Conservation (phyloP, 1,140 invertebrate species). For the Delia radicum region DNA sequence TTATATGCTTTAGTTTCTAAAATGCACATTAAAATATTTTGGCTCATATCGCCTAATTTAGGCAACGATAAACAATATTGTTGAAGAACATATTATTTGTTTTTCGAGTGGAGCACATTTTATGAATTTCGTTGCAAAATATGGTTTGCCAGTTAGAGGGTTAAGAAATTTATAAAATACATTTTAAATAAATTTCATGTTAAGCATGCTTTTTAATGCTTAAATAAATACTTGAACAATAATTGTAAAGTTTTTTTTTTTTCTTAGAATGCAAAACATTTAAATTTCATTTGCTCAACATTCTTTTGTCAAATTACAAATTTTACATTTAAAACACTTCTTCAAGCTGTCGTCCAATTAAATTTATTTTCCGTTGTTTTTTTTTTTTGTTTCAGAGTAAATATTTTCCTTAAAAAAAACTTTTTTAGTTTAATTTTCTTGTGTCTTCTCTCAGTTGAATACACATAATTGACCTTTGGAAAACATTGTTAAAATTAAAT, state of each 20-base stretch:
- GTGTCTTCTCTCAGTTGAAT: not conserved
- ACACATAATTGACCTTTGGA: slow-evolving; percentile 3
- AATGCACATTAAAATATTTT: too few relatives aligned
- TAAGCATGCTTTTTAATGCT: not conserved
- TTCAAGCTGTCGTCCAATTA: not conserved
- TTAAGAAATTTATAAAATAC: too few relatives aligned
- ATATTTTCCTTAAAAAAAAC: not conserved
- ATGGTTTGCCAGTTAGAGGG: too few relatives aligned
- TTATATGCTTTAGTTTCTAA: too few relatives aligned
- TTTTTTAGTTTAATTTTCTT: not conserved
- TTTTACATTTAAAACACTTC: not conserved
- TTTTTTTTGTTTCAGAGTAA: not conserved
- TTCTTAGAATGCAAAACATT: too few relatives aligned
- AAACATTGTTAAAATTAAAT: not conserved
- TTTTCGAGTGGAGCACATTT: too few relatives aligned
- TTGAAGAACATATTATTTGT: too few relatives aligned
- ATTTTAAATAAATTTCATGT: not conserved
- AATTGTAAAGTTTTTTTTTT: not conserved
- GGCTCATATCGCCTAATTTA: too few relatives aligned
- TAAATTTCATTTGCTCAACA: not conserved
- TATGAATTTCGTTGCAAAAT: too few relatives aligned
- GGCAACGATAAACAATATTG: too few relatives aligned
- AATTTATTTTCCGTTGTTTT: not conserved
- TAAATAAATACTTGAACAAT: not conserved
- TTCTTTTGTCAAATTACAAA: not conserved